Conservation (phyloP, 2,888 invertebrate species). For the Erebia aethiops region DNA sequence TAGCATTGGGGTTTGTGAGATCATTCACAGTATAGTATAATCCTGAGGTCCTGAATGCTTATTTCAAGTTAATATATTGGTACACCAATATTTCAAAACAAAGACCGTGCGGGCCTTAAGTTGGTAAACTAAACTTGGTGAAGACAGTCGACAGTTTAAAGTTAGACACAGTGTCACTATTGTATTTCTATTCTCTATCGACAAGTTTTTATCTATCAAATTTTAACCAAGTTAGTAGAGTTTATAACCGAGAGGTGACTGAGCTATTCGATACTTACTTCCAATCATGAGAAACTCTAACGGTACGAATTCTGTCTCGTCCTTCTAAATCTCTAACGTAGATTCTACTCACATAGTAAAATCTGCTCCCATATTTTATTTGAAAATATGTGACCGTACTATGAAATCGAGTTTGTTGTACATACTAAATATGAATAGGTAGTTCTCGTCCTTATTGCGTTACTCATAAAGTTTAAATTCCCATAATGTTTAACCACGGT, state of each 20-base stretch:
- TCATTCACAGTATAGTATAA: neutral
- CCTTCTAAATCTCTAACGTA: constrained; percentile 39
- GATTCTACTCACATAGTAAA: constrained; percentile 48
- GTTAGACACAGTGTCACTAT: too few species aligned
- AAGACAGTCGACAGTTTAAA: too few species aligned
- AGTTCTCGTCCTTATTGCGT: constrained; percentile 31
- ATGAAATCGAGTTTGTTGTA: constrained; percentile 36
- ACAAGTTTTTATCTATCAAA: too few species aligned
- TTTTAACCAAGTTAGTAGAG: too few species aligned
- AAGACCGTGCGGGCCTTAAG: too few species aligned
- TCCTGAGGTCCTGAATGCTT: too few species aligned
- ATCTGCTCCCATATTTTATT: constrained; percentile 38
- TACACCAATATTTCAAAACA: too few species aligned
- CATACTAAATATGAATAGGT: constrained; percentile 18
- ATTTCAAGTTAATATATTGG: too few species aligned
- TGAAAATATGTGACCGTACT: constrained; percentile 43
- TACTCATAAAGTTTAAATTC: constrained; percentile 27
- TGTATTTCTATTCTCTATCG: too few species aligned
- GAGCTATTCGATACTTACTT: too few species aligned
- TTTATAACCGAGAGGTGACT: too few species aligned
- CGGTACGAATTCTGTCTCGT: neutral
- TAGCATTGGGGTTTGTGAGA: neutral
- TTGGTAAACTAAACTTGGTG: too few species aligned
- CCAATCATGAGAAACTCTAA: neutral
- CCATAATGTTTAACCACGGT: constrained; percentile 5